phyloP scores from a whole-genome alignment of 1,140 invertebrate species.

The Brachionus angularis region DNA sequence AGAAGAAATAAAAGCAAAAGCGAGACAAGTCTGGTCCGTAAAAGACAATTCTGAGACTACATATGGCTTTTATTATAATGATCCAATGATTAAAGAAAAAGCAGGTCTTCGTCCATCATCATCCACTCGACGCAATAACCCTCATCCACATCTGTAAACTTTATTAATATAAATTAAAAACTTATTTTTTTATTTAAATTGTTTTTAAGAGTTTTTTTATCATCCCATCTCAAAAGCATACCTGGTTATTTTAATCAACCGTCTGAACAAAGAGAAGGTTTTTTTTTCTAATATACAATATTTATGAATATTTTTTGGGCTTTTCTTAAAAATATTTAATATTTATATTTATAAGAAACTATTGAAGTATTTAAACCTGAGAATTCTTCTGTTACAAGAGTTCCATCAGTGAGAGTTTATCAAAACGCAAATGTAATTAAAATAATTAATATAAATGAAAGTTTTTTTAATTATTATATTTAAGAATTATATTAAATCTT shows the following conservation, averaged over 20 bases:
- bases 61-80: conserved; percentile 25
- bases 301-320: background rate
- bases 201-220: conserved; percentile 15
- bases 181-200: background rate
- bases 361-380: no score
- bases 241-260: conserved; percentile 29
- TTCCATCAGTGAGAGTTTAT: conserved; percentile 4
- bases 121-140: conserved; percentile 16
- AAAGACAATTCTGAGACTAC: conserved; percentile 20
- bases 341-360: conserved; percentile 1
- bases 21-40: conserved; percentile 32
- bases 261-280: background rate
- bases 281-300: background rate
- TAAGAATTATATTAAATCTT: conserved; percentile 8
- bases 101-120: conserved; percentile 15
- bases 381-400: no score
- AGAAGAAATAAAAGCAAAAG: conserved; percentile 18
- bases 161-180: background rate
- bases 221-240: conserved; percentile 18
- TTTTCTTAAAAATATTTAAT: background rate
- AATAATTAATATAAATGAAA: background rate
- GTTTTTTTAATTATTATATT: background rate
- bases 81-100: conserved; percentile 28
- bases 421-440: conserved; percentile 25
- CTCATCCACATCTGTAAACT: conserved; percentile 19